Evolutionary conservation across 1,140 invertebrate species (phyloP).

Genomic region (Caenorhabditis remanei): DNA sequence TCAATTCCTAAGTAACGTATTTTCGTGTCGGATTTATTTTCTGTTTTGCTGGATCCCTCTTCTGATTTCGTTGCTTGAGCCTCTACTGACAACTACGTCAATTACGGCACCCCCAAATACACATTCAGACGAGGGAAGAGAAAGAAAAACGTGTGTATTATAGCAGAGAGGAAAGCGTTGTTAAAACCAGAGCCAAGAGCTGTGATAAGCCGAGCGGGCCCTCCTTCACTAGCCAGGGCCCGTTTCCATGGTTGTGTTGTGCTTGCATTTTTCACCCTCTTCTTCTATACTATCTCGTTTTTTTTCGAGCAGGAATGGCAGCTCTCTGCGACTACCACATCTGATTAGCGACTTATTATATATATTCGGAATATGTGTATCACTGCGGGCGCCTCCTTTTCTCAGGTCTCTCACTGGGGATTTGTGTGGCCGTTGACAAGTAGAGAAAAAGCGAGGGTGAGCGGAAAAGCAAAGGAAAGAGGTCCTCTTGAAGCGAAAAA

Average conservation of each 20-base stretch:
- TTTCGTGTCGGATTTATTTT: neutral
- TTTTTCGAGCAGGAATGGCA: neutral
- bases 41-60: neutral
- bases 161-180: slow-evolving; percentile 16
- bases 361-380: slow-evolving; percentile 39
- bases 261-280: slow-evolving; percentile 27
- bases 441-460: slow-evolving; percentile 21
- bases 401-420: slow-evolving; percentile 16
- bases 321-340: slow-evolving; percentile 26
- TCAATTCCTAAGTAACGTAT: neutral
- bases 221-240: neutral
- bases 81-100: neutral
- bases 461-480: slow-evolving; percentile 17
- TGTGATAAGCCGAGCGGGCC: slow-evolving; percentile 30
- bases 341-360: slow-evolving; percentile 55
- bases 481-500: slow-evolving; percentile 34
- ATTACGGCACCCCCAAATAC: slow-evolving; percentile 30
- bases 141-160: neutral
- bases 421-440: slow-evolving; percentile 34
- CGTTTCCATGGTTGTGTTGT: slow-evolving; percentile 47
- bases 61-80: neutral
- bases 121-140: neutral
- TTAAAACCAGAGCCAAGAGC: slow-evolving; percentile 16
- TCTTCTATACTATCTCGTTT: neutral
- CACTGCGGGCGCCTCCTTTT: slow-evolving; percentile 42